Evolutionary conservation across 2,797 vertebrate species (phyloP).

Genomic region (Okamejei kenojei): DNA sequence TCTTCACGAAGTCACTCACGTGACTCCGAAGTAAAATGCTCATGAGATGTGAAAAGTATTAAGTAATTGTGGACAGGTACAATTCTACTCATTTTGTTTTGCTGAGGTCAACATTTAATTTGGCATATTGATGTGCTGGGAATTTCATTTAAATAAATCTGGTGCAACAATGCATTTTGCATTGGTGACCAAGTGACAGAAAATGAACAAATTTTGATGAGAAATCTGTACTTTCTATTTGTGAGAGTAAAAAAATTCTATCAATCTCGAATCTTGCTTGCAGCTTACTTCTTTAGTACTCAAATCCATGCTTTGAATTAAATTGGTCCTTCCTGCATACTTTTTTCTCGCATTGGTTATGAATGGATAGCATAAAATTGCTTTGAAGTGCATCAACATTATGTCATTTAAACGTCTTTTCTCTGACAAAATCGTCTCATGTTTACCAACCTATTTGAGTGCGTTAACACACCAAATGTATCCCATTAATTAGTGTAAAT

Average conservation of each 20-base stretch:
- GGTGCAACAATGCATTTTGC: background rate
- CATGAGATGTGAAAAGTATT: background rate
- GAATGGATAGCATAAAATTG: background rate
- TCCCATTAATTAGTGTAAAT: background rate
- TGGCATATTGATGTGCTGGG: background rate
- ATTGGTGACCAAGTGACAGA: background rate
- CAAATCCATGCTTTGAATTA: background rate
- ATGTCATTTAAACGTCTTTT: background rate
- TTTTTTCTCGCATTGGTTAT: background rate
- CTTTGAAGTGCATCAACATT: background rate
- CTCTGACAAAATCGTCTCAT: background rate
- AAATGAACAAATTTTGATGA: background rate
- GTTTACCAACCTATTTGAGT: background rate
- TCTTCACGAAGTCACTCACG: too few relatives aligned
- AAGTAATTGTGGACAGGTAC: background rate
- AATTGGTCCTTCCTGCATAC: background rate
- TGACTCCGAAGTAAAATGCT: too few relatives aligned
- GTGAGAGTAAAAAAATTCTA: background rate
- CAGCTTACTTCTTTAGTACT: background rate
- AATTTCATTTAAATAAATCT: background rate
- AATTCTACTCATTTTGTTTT: background rate
- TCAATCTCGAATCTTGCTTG: background rate
- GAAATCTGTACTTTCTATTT: background rate
- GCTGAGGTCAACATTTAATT: background rate
- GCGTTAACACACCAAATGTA: background rate